Conservation (phyloP, 2,888 invertebrate species). For the Drosophila fungiperda region DNA sequence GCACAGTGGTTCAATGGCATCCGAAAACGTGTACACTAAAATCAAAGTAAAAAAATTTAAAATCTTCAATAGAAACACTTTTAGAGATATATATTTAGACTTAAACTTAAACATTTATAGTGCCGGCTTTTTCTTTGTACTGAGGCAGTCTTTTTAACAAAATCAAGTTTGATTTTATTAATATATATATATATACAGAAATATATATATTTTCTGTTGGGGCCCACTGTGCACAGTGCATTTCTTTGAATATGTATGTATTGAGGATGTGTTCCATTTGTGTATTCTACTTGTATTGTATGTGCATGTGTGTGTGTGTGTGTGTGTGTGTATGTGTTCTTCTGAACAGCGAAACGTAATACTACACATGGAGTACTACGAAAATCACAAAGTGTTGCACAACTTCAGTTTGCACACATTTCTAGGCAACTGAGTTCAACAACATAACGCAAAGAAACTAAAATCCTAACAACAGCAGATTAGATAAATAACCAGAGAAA, state of each 20-base stretch:
- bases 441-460: background rate
- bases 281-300: conserved; percentile 7
- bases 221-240: conserved; percentile 48
- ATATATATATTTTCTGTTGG: background rate
- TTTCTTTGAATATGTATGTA: conserved; percentile 4
- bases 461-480: conserved; percentile 9
- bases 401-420: conserved; percentile 42
- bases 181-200: background rate
- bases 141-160: conserved; percentile 2
- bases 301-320: conserved; percentile 10
- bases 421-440: conserved; percentile 39
- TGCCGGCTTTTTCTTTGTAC: conserved; percentile 18
- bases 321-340: conserved; percentile 34
- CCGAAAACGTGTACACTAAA: background rate
- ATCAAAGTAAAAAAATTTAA: conserved; percentile 37
- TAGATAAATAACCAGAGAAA: conserved; percentile 12
- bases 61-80: conserved; percentile 33
- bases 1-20: conserved; percentile 43
- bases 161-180: background rate
- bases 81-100: conserved; percentile 17
- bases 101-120: conserved; percentile 16
- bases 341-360: conserved; percentile 55
- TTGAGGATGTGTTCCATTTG: conserved; percentile 19
- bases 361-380: conserved; percentile 51
- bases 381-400: conserved; percentile 51